Conservation (phyloP, 1,140 invertebrate species). For the Nixonia krombeini region DNA sequence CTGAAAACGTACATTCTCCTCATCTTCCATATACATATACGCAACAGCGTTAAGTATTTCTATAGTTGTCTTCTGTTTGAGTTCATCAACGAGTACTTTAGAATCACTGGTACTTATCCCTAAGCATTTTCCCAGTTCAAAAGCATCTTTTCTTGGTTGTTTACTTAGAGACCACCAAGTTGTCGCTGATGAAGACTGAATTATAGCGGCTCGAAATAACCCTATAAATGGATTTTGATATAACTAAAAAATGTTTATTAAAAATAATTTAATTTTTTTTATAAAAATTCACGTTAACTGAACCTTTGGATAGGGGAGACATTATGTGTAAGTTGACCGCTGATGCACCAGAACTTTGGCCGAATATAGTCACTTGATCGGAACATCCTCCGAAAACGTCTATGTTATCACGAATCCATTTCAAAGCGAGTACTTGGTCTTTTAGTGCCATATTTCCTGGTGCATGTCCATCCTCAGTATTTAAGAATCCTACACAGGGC, state of each 20-base stretch:
- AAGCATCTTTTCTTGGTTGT: conserved; percentile 75
- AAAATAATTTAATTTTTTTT: conserved; percentile 1
- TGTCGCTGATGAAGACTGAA: conserved; percentile 82
- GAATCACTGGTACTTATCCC: too few relatives aligned
- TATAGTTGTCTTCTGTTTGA: too few relatives aligned
- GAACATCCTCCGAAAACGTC: conserved; percentile 17
- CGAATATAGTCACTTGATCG: conserved; percentile 18
- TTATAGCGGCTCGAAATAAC: conserved; percentile 79
- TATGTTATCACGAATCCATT: conserved; percentile 22
- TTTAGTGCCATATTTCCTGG: conserved; percentile 37
- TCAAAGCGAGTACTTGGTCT: conserved; percentile 20
- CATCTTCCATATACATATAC: too few relatives aligned
- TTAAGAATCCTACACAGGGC: conserved; percentile 11
- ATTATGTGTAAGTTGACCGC: conserved; percentile 32
- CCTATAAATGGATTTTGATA: conserved; percentile 54
- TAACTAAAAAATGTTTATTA: background rate
- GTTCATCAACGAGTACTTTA: too few relatives aligned
- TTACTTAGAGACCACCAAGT: conserved; percentile 81
- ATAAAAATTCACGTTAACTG: too few relatives aligned
- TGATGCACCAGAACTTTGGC: conserved; percentile 16
- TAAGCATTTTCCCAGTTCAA: conserved; percentile 76
- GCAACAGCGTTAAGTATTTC: too few relatives aligned
- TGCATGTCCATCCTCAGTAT: background rate
- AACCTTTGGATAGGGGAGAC: conserved; percentile 66
- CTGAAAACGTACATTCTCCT: too few relatives aligned